Evolutionary conservation across 2,888 invertebrate genomes (phyloP).

Genomic region (Notodonta ziczac): DNA sequence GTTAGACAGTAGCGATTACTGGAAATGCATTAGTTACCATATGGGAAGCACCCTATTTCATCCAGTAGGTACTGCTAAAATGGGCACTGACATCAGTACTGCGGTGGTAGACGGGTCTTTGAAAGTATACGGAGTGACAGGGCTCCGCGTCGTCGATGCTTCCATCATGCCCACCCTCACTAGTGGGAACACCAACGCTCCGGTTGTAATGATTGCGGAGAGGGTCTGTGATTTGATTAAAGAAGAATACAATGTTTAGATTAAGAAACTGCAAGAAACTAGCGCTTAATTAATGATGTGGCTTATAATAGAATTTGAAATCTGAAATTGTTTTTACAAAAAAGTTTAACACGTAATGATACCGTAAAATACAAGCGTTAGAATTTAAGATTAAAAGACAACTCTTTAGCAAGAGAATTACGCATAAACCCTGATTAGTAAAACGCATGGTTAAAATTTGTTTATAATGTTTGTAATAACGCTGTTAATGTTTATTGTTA

Average conservation of each 20-base stretch:
- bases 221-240: slow-evolving; percentile 4
- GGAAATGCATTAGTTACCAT: slow-evolving; percentile 29
- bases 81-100: slow-evolving; percentile 45
- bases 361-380: no score
- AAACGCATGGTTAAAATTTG: no score
- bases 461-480: no score
- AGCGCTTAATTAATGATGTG: no score
- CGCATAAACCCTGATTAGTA: no score
- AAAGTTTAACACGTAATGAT: no score
- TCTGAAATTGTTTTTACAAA: no score
- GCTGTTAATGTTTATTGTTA: no score
- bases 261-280: background rate
- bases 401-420: no score
- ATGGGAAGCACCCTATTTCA: slow-evolving; percentile 5
- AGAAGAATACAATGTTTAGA: background rate
- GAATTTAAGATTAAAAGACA: no score
- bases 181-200: slow-evolving; percentile 90
- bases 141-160: slow-evolving; percentile 41
- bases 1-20: slow-evolving; percentile 1
- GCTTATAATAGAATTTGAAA: no score
- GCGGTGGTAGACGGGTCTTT: background rate
- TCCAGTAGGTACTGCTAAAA: slow-evolving; percentile 12
- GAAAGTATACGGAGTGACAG: background rate
- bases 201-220: slow-evolving; percentile 42
- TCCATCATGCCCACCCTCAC: slow-evolving; percentile 90